Evolutionary conservation across 2,888 invertebrate genomes (phyloP).

Genomic region (Eugnorisma glareosa): DNA sequence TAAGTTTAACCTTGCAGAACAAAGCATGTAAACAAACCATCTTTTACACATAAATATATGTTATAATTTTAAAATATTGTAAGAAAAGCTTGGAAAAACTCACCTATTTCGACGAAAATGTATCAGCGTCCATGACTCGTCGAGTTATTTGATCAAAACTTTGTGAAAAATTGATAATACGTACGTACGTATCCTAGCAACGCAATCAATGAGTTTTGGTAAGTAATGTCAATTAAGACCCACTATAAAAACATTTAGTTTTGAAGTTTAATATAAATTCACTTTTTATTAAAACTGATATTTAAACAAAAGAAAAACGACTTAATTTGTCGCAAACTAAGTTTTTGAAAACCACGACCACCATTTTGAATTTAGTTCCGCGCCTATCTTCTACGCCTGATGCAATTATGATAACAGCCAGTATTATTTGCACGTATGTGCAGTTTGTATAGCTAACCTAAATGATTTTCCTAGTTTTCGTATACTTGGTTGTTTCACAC

Average conservation of each 20-base stretch:
- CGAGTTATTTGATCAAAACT: slow-evolving; percentile 65
- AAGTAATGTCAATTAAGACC: slow-evolving; percentile 36
- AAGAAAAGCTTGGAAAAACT: slow-evolving; percentile 41
- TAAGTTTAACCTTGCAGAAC: slow-evolving; percentile 72
- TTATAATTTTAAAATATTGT: not conserved
- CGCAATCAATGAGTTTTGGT: slow-evolving; percentile 75
- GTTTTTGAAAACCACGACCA: not conserved
- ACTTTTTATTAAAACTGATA: not conserved
- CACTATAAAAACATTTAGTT: not conserved
- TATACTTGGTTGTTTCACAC: slow-evolving; percentile 43
- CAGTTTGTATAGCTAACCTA: slow-evolving; percentile 59
- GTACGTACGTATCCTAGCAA: slow-evolving; percentile 82
- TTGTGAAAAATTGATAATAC: slow-evolving; percentile 71
- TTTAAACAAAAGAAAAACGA: slow-evolving; percentile 9
- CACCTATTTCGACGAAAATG: slow-evolving; percentile 63
- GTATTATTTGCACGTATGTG: slow-evolving; percentile 13
- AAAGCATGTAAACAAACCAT: slow-evolving; percentile 71
- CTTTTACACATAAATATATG: not conserved
- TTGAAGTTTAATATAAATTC: not conserved
- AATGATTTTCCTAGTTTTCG: slow-evolving; percentile 62
- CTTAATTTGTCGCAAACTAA: not conserved
- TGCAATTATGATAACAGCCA: slow-evolving; percentile 26
- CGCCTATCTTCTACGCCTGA: slow-evolving; percentile 34
- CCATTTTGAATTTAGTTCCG: slow-evolving; percentile 44
- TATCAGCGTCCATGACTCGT: slow-evolving; percentile 61